Evolutionary conservation across 2,797 vertebrate genomes (phyloP).

Genomic region (Coccyzus lansbergi): DNA sequence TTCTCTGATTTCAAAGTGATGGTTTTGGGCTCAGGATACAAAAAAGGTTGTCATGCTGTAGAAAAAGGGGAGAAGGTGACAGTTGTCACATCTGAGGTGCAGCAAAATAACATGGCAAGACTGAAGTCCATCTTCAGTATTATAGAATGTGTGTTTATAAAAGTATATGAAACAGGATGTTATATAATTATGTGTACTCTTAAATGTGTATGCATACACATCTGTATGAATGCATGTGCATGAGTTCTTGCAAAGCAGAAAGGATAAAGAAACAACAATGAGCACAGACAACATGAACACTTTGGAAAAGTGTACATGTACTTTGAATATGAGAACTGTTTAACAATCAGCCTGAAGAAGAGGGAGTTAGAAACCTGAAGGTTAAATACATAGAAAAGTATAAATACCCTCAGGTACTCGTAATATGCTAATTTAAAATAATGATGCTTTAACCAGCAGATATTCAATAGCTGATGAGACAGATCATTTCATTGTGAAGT

Average conservation of each 20-base stretch:
- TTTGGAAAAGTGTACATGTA: not conserved
- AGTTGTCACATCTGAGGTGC: not conserved
- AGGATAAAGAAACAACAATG: not conserved
- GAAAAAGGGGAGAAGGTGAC: not conserved
- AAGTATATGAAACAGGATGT: not conserved
- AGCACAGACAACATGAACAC: not conserved
- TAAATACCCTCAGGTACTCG: slow-evolving; percentile 25
- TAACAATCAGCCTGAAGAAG: slow-evolving; percentile 32
- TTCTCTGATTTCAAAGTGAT: not conserved
- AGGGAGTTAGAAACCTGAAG: slow-evolving; percentile 22
- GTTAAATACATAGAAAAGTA: not conserved
- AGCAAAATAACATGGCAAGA: not conserved
- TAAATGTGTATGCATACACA: not conserved
- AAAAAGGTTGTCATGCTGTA: not conserved
- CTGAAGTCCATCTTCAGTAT: not conserved
- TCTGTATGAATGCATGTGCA: not conserved
- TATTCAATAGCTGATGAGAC: slow-evolving; percentile 55
- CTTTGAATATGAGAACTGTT: not conserved
- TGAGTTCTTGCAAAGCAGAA: not conserved
- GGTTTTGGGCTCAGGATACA: not conserved
- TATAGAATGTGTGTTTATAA: not conserved
- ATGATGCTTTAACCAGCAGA: slow-evolving; percentile 62
- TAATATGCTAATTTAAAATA: slow-evolving; percentile 69
- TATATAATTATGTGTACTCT: not conserved
- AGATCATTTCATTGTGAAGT: slow-evolving; percentile 66